Evolutionary conservation across 2,888 invertebrate species (phyloP).

Genomic region (Orchesella flavescens): DNA sequence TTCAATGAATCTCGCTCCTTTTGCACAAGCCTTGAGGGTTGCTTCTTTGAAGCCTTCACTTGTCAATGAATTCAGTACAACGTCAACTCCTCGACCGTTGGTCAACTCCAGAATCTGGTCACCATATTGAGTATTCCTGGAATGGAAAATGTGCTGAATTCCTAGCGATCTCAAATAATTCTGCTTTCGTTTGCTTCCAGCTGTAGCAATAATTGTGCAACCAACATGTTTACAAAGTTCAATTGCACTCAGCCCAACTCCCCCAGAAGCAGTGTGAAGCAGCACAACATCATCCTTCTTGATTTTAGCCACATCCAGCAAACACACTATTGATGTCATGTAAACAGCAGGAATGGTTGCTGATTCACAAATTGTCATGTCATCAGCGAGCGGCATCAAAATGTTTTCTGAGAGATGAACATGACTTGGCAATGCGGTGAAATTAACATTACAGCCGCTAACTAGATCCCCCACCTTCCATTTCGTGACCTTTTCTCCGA

Average conservation of each 20-base stretch:
- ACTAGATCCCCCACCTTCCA: conserved; percentile 11
- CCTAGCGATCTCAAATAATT: conserved; percentile 17
- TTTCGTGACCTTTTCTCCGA: background rate
- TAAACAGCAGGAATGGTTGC: conserved; percentile 33
- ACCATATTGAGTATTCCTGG: conserved; percentile 1
- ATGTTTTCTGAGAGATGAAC: conserved; percentile 2
- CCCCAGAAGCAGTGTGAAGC: conserved; percentile 40
- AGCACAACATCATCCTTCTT: background rate
- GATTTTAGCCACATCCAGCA: conserved; percentile 21
- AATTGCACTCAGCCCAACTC: conserved; percentile 31
- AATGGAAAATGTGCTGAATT: conserved; percentile 27
- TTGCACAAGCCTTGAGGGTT: conserved; percentile 4
- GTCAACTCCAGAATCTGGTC: conserved; percentile 15
- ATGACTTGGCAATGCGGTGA: conserved; percentile 31
- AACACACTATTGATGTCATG: conserved; percentile 6
- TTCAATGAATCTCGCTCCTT: conserved; percentile 1
- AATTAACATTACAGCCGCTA: background rate
- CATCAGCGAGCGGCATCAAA: background rate
- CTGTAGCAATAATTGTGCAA: conserved; percentile 14
- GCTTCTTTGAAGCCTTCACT: conserved; percentile 32
- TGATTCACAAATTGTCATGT: conserved; percentile 25
- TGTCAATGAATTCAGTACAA: conserved; percentile 36
- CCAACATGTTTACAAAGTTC: conserved; percentile 10
- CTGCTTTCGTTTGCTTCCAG: conserved; percentile 23
- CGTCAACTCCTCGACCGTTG: conserved; percentile 4